These are phyloP conservation scores for Tamias sibiricus DNA, from an alignment of 2,113 vertebrate genomes.

Conservation along the genomic window DNA sequence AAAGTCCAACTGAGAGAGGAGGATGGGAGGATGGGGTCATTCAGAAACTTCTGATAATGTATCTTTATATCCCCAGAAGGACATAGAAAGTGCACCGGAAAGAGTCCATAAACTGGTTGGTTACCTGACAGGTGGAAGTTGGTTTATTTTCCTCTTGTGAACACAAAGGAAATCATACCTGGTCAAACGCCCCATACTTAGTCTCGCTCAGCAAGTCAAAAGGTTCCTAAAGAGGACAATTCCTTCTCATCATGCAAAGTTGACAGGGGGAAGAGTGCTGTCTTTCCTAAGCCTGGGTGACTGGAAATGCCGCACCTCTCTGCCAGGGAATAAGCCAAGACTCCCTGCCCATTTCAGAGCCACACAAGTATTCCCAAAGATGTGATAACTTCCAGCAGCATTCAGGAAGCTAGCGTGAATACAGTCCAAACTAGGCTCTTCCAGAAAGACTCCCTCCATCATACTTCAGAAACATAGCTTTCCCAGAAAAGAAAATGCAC, in stretches of 20 bases:
- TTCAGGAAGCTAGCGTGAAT: not conserved
- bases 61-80: not conserved
- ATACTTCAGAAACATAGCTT: not conserved
- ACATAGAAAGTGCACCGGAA: not conserved
- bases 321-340: slow-evolving; percentile 2
- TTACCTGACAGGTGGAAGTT: not conserved
- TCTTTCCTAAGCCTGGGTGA: not conserved
- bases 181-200: not conserved
- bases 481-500: slow-evolving; percentile 21
- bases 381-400: not conserved
- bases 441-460: not conserved
- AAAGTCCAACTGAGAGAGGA: slow-evolving; percentile 30
- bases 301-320: not conserved
- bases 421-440: not conserved
- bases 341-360: not conserved
- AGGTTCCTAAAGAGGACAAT: not conserved
- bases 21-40: not conserved
- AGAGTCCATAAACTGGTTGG: not conserved
- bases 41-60: not conserved
- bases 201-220: not conserved
- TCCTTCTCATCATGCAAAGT: not conserved
- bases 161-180: not conserved
- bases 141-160: not conserved
- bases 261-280: not conserved
- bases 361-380: not conserved